Evolutionary conservation across 2,888 invertebrate species (phyloP).

Genomic region (Drosophila parthenogenetica): DNA sequence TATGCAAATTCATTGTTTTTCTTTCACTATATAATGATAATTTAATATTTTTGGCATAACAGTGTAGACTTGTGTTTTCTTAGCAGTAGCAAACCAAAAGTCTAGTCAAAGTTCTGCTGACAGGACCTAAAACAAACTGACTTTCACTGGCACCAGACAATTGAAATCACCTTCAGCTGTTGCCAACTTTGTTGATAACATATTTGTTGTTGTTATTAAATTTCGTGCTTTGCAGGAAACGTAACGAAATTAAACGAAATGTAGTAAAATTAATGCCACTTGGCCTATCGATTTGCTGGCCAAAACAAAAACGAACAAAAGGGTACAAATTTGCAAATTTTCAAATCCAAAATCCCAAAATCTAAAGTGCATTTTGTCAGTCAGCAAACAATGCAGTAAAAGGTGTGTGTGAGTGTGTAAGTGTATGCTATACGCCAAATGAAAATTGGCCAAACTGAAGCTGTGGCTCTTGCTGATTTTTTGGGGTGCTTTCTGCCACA

Average conservation of each 20-base stretch:
- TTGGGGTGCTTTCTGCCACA: slow-evolving; percentile 2
- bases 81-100: not conserved
- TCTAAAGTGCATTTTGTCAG: slow-evolving; percentile 59
- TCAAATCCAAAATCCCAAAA: slow-evolving; percentile 53
- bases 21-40: too few relatives aligned
- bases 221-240: slow-evolving; percentile 1
- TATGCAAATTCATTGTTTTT: too few relatives aligned
- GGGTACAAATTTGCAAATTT: slow-evolving; percentile 21
- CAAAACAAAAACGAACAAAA: slow-evolving; percentile 23
- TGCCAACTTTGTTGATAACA: slow-evolving; percentile 23
- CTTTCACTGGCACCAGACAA: not conserved
- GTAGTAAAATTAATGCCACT: not conserved
- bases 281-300: slow-evolving; percentile 23
- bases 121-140: slow-evolving; percentile 6
- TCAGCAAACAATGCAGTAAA: slow-evolving; percentile 57
- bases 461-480: slow-evolving; percentile 31
- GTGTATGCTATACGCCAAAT: slow-evolving; percentile 54
- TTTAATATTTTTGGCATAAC: not conserved
- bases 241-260: not conserved
- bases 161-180: slow-evolving; percentile 3
- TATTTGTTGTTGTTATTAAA: slow-evolving; percentile 29
- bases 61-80: not conserved
- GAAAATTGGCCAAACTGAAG: slow-evolving; percentile 56
- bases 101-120: slow-evolving; percentile 26
- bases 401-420: slow-evolving; percentile 25